Evolutionary conservation across 2,888 invertebrate genomes (phyloP).

Genomic region (Drosophila siamana): DNA sequence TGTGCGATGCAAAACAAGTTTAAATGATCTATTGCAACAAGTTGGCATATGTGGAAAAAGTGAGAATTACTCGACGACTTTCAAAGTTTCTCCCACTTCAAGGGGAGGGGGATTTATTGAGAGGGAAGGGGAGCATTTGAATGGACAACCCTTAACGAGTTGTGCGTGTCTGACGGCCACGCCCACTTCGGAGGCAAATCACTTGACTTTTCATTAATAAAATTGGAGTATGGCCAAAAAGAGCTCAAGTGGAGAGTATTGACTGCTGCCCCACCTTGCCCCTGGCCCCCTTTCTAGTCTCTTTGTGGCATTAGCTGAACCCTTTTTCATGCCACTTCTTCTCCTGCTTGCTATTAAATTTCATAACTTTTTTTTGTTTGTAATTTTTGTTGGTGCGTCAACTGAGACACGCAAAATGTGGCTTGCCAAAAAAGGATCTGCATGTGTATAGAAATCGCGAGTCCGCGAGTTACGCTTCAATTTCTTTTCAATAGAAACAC

Average conservation of each 20-base stretch:
- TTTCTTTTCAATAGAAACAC: slow-evolving; percentile 61
- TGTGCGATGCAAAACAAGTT: slow-evolving; percentile 26
- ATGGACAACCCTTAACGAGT: slow-evolving; percentile 65
- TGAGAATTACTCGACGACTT: neutral
- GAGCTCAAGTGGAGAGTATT: slow-evolving; percentile 47
- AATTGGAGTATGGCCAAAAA: slow-evolving; percentile 64
- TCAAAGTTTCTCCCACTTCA: neutral
- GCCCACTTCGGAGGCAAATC: slow-evolving; percentile 67
- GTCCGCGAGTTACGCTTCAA: slow-evolving; percentile 43
- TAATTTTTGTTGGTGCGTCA: slow-evolving; percentile 54
- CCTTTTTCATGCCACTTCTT: slow-evolving; percentile 45
- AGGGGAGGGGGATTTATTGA: neutral
- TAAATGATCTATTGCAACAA: slow-evolving; percentile 29
- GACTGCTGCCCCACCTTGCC: slow-evolving; percentile 17
- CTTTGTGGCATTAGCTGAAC: slow-evolving; percentile 52
- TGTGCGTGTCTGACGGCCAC: slow-evolving; percentile 56
- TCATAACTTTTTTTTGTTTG: slow-evolving; percentile 41
- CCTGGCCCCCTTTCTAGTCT: neutral
- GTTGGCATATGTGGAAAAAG: neutral
- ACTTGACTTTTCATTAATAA: slow-evolving; percentile 79
- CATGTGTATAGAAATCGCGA: slow-evolving; percentile 52
- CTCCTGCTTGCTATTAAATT: slow-evolving; percentile 36
- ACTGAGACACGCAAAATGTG: slow-evolving; percentile 73
- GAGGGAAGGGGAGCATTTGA: neutral
- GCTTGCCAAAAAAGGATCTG: slow-evolving; percentile 67